Conservation (phyloP, 2,113 vertebrate genomes). For the Lontra canadensis region DNA sequence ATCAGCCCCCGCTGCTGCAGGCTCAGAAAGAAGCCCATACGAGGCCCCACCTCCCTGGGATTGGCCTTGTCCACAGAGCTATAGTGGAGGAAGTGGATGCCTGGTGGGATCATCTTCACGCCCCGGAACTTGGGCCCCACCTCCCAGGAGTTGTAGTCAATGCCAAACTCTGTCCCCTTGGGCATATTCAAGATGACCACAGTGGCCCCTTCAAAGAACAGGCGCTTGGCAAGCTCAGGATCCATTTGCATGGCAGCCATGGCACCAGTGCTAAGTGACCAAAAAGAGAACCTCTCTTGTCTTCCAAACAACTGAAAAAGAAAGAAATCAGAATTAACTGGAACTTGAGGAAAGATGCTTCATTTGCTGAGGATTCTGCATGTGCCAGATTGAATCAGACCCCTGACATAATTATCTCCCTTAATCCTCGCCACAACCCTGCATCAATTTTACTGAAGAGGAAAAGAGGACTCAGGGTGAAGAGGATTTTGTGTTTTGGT, state of each 20-base stretch:
- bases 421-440: constrained; percentile 9
- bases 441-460: constrained; percentile 18
- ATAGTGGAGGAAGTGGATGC: constrained; percentile 95
- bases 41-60: constrained; percentile 89
- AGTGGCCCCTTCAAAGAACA: constrained; percentile 95
- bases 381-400: neutral
- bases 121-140: constrained; percentile 95
- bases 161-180: constrained; percentile 93
- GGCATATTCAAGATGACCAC: constrained; percentile 92
- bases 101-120: constrained; percentile 97
- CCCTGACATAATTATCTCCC: neutral
- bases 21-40: constrained; percentile 90
- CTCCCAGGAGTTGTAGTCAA: constrained; percentile 94
- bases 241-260: constrained; percentile 85
- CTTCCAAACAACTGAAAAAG: constrained; percentile 41
- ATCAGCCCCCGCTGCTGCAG: constrained; percentile 88
- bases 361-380: neutral
- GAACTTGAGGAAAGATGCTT: neutral
- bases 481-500: constrained; percentile 35
- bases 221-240: constrained; percentile 89
- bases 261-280: neutral
- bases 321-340: constrained; percentile 17
- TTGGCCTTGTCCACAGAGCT: constrained; percentile 85
- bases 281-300: neutral
- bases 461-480: neutral